A percentile compares a stretch with the other conserved stretches of the same genome.
Evolutionary conservation across 1,140 invertebrate species (phyloP).

Genomic region (Steinernema khuongi): DNA sequence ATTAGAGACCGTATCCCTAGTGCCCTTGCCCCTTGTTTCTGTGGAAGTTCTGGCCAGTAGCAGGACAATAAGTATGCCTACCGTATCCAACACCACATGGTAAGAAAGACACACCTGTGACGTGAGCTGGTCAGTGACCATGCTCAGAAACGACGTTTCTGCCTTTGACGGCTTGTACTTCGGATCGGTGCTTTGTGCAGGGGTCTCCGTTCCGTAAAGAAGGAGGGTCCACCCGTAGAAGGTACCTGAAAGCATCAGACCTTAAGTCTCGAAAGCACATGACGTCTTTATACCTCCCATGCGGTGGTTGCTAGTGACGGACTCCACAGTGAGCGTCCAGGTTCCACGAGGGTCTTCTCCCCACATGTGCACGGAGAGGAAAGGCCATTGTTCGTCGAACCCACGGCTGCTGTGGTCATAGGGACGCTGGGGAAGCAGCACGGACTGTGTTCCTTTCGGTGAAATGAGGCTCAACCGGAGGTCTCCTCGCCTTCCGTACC

Average conservation of each 20-base stretch:
- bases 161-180: conserved; percentile 19
- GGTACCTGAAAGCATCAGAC: conserved; percentile 43
- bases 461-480: conserved; percentile 55
- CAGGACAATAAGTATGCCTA: background rate
- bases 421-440: conserved; percentile 52
- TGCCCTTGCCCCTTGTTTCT: background rate
- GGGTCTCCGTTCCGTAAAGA: conserved; percentile 54
- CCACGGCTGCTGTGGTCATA: conserved; percentile 70
- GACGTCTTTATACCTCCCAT: conserved; percentile 47
- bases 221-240: conserved; percentile 57
- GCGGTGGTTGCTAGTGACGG: conserved; percentile 48
- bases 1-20: background rate
- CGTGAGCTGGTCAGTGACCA: background rate
- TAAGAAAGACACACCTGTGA: conserved; percentile 24
- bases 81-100: background rate
- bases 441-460: conserved; percentile 50
- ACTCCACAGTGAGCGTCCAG: conserved; percentile 68
- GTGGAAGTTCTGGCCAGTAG: background rate
- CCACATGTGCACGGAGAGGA: conserved; percentile 86
- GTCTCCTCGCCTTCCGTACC: conserved; percentile 47
- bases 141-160: background rate
- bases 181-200: conserved; percentile 52
- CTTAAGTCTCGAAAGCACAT: background rate
- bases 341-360: conserved; percentile 73
- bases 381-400: conserved; percentile 76